Base-by-base conservation (phyloP, 2,797 vertebrate genomes). In the Melanotaenia nigrans region DNA sequence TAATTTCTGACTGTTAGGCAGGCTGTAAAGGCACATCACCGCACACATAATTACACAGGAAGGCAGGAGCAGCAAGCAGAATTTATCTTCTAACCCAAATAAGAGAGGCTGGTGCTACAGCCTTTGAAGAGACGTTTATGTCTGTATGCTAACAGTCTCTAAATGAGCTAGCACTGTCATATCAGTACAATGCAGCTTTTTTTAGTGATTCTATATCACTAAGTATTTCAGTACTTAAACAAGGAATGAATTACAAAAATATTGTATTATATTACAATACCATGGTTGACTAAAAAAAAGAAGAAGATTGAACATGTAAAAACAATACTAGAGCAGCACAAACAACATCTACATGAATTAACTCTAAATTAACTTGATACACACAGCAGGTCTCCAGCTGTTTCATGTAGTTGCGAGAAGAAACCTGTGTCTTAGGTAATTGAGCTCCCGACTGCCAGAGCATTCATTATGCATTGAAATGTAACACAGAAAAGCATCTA, bases 1-100 rank as follows among this genome's bases (percentile, higher is more conserved):
- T 95, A 84, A 95, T 95, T 94, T 93, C 91, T 89, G 85, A 91
- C 92, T 91, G 92, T 93, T 92, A 93, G 92, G 89, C 90, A 93
- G 91, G 88, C 92, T 92, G 92, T 94, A 94, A 94, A 94, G 93
- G 90, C 92, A 92, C 92, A 94, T 93, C 88, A 90, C 92, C 85
- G 79, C 75, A 82, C 91, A 85, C 90, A 87, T 93, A 94, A 95
- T 95, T 95, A 94, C 90, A 92, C 84, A 84, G 88, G 71, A 87
- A 93, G 82, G 86, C 93, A 85, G 82, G 78, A 85, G 90, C 83
- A 83, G 85, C 81, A 80, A 79, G 81, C 87, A 85, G 90, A 92
- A 92, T 95, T 92, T 93, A 94, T 94, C 92, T 93, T 87, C 83
- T 73, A 71, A 68, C 87, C 89, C 85, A 92, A 92, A 92, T 90